phyloP scores from a whole-genome alignment of 2,113 vertebrate species.

The Nettapus auritus region DNA sequence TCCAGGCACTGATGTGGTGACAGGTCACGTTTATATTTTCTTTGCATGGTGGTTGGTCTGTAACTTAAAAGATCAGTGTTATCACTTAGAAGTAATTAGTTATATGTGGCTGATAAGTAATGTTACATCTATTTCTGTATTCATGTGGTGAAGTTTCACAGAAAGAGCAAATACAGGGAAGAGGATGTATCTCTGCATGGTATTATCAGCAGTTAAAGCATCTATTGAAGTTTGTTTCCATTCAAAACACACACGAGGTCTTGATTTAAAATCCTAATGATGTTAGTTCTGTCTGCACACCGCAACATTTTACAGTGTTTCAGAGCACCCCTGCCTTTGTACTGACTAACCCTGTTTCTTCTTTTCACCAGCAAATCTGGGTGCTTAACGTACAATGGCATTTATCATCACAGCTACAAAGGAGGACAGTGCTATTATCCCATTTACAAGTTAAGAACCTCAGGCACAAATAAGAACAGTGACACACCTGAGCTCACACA shows the following conservation, averaged over 20 bases:
- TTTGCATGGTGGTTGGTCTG: background rate
- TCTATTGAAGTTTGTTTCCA: background rate
- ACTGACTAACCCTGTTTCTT: background rate
- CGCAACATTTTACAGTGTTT: background rate
- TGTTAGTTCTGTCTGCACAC: background rate
- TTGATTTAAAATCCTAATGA: background rate
- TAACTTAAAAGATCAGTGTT: background rate
- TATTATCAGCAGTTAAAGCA: background rate
- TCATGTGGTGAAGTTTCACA: background rate
- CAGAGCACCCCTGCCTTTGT: background rate
- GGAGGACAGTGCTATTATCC: slow-evolving; percentile 30
- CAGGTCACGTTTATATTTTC: background rate
- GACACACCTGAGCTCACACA: slow-evolving; percentile 14
- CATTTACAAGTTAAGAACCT: background rate
- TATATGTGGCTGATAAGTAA: background rate
- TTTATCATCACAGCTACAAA: background rate
- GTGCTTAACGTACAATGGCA: background rate
- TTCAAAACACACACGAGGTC: background rate
- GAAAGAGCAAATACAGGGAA: background rate
- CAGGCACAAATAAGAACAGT: background rate
- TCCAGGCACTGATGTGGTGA: background rate
- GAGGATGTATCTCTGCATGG: background rate
- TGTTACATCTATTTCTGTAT: background rate
- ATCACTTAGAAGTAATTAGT: background rate
- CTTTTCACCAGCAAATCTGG: background rate